Conservation (phyloP, 1,140 invertebrate species). For the Bombus haemorrhoidalis region DNA sequence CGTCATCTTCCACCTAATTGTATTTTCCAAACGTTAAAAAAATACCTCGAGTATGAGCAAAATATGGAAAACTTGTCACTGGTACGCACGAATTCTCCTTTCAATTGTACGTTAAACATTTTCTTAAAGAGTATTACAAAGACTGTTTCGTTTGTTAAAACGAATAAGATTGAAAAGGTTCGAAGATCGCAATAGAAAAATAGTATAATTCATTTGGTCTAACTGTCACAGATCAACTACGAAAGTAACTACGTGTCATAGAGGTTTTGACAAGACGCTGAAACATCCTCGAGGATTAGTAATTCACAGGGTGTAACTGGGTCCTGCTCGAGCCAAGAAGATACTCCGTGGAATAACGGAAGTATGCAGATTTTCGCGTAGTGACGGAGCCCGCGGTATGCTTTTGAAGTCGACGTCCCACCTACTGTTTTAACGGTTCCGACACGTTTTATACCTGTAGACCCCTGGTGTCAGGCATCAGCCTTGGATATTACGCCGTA, state of each 20-base stretch:
- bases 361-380: slow-evolving; percentile 30
- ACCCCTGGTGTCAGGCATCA: slow-evolving; percentile 2
- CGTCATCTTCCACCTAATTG: too few relatives aligned
- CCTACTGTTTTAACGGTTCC: slow-evolving; percentile 39
- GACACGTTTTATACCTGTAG: slow-evolving; percentile 35
- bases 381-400: slow-evolving; percentile 14
- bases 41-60: too few relatives aligned
- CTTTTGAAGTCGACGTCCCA: slow-evolving; percentile 51
- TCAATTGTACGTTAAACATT: too few relatives aligned
- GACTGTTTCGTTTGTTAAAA: too few relatives aligned
- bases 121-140: too few relatives aligned
- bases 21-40: too few relatives aligned
- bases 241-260: neutral
- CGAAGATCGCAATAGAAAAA: too few relatives aligned
- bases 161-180: too few relatives aligned
- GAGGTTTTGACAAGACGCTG: slow-evolving; percentile 48
- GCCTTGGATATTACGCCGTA: slow-evolving; percentile 21
- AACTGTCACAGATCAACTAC: too few relatives aligned
- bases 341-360: slow-evolving; percentile 27
- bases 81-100: too few relatives aligned
- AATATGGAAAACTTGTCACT: too few relatives aligned
- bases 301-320: slow-evolving; percentile 49
- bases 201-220: too few relatives aligned
- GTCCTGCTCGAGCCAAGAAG: neutral
- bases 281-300: slow-evolving; percentile 50